phyloP scores from a whole-genome alignment of 2,113 vertebrate genomes.

The Gasterosteus aculeatus region DNA sequence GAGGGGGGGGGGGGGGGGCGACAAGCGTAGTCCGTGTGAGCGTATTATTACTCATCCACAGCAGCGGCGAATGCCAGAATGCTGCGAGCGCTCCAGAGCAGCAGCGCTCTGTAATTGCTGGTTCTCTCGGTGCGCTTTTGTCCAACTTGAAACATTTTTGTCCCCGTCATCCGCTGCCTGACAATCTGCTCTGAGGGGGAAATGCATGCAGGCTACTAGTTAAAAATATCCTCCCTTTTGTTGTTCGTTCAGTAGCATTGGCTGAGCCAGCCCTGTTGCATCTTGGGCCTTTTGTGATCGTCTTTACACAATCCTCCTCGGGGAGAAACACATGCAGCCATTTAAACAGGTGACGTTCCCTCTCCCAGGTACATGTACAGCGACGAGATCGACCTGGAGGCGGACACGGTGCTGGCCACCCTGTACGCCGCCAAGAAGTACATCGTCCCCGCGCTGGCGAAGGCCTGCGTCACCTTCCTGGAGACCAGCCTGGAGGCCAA shows the following conservation, averaged over 20 bases:
- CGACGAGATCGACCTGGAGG: slow-evolving; percentile 96
- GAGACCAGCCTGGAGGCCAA: slow-evolving; percentile 95
- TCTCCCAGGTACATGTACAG: slow-evolving; percentile 93
- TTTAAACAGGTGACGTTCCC: background rate
- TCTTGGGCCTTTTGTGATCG: background rate
- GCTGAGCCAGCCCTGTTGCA: slow-evolving; percentile 9
- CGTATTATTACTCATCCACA: slow-evolving; percentile 63
- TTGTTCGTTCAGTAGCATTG: slow-evolving; percentile 26
- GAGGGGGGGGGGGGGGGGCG: slow-evolving; percentile 44
- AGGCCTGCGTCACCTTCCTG: slow-evolving; percentile 94
- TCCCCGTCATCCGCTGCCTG: slow-evolving; percentile 22
- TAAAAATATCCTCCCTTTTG: slow-evolving; percentile 63
- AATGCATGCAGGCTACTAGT: slow-evolving; percentile 37
- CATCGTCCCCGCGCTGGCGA: slow-evolving; percentile 92
- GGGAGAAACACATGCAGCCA: background rate
- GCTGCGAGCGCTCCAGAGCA: slow-evolving; percentile 42
- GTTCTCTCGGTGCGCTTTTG: slow-evolving; percentile 59
- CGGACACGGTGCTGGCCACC: slow-evolving; percentile 95
- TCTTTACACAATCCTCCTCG: slow-evolving; percentile 17
- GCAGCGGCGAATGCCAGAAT: slow-evolving; percentile 48
- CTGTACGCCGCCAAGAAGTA: slow-evolving; percentile 98
- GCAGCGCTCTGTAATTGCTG: slow-evolving; percentile 64
- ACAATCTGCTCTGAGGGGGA: slow-evolving; percentile 36
- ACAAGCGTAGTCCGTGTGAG: slow-evolving; percentile 64
- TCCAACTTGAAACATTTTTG: slow-evolving; percentile 36